Percentiles rank a stretch among this genome's conserved stretches.
Evolutionary conservation across 2,888 invertebrate genomes (phyloP).

Genomic region (Hypolimnas misippus): DNA sequence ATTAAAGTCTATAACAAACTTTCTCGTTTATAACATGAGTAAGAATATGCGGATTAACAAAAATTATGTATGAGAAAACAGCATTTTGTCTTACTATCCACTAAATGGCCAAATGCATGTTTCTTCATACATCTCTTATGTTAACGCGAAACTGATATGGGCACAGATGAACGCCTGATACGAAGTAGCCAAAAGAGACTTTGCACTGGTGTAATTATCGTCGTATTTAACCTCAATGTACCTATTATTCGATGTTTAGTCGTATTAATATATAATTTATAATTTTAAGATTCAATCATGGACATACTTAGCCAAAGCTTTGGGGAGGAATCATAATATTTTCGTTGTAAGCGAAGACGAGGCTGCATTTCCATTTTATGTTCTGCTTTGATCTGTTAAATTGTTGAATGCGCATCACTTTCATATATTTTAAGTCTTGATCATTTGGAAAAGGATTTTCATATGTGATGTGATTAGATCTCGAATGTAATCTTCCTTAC

Average conservation of each 20-base stretch:
- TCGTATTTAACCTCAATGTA: constrained; percentile 2
- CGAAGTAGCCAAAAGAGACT: too few species aligned
- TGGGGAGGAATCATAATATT: neutral
- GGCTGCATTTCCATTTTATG: neutral
- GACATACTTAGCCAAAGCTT: neutral
- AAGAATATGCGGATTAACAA: too few species aligned
- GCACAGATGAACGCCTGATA: too few species aligned
- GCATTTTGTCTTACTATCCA: too few species aligned
- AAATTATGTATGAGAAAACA: too few species aligned
- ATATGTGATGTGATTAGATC: neutral
- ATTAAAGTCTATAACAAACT: too few species aligned
- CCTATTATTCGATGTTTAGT: constrained; percentile 13
- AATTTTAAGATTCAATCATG: neutral
- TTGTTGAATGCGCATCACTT: neutral
- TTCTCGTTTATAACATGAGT: too few species aligned
- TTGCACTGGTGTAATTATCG: neutral
- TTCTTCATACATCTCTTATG: too few species aligned
- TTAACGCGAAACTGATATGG: too few species aligned
- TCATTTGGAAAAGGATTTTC: neutral
- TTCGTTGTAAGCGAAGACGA: neutral
- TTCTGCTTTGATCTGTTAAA: neutral
- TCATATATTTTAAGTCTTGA: neutral
- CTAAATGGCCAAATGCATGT: too few species aligned
- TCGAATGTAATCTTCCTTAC: neutral
- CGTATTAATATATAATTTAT: neutral